Conservation (phyloP, 2,888 invertebrate species). For the Eubasilissa splendida region DNA sequence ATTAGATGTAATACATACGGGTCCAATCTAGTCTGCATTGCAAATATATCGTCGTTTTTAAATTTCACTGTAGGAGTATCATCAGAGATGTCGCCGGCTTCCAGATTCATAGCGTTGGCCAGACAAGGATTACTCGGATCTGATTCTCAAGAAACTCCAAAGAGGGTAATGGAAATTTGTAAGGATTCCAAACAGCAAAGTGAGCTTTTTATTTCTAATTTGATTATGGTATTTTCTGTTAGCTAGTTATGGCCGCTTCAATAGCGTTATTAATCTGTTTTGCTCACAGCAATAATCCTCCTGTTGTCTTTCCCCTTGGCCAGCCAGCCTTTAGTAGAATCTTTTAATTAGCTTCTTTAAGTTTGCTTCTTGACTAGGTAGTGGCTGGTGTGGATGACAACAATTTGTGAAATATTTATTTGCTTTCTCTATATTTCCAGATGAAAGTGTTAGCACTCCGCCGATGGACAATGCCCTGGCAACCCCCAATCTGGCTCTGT, state of each 20-base stretch:
- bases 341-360: too few species aligned
- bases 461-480: slow-evolving; percentile 67
- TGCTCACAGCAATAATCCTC: too few species aligned
- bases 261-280: too few species aligned
- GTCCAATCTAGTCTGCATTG: too few species aligned
- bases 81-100: slow-evolving; percentile 67
- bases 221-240: too few species aligned
- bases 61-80: slow-evolving; percentile 30
- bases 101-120: slow-evolving; percentile 71
- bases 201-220: slow-evolving; percentile 48
- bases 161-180: slow-evolving; percentile 61
- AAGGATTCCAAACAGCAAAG: slow-evolving; percentile 63
- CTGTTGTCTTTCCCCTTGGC: too few species aligned
- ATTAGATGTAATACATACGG: too few species aligned
- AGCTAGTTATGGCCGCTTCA: too few species aligned
- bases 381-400: too few species aligned
- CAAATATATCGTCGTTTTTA: background rate
- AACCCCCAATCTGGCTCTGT: slow-evolving; percentile 65
- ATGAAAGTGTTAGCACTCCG: slow-evolving; percentile 62
- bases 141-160: slow-evolving; percentile 69
- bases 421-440: slow-evolving; percentile 24
- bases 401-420: too few species aligned
- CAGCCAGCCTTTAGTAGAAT: too few species aligned
- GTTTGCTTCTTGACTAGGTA: too few species aligned
- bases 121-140: slow-evolving; percentile 67